phyloP scores from a whole-genome alignment of 2,888 invertebrate species.

The Prionchulus punctatus region DNA sequence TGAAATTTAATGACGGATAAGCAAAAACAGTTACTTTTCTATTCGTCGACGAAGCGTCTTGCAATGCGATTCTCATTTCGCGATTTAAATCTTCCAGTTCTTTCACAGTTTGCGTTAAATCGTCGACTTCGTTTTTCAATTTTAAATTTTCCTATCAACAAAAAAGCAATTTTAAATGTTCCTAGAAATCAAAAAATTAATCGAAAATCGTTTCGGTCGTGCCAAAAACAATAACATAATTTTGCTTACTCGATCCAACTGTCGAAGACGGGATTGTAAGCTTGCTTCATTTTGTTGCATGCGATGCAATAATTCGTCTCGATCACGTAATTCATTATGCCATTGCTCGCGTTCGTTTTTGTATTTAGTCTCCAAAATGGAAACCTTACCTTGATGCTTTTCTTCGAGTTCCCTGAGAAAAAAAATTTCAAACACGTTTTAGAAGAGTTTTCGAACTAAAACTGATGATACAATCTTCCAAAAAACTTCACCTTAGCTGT shows the following conservation, averaged over 20 bases:
- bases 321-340: neutral
- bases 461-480: neutral
- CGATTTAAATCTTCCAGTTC: neutral
- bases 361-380: neutral
- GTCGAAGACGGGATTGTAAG: neutral
- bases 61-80: neutral
- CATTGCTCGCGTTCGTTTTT: slow-evolving; percentile 10
- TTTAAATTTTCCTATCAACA: neutral
- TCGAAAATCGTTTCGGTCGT: no score
- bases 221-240: no score
- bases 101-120: neutral
- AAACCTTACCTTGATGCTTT: neutral
- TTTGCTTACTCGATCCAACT: neutral
- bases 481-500: neutral
- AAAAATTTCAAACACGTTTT: neutral
- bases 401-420: neutral
- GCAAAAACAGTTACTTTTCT: neutral
- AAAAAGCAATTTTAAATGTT: no score
- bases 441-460: no score
- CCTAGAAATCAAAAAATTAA: no score
- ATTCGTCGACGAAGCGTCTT: neutral
- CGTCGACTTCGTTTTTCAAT: slow-evolving; percentile 1
- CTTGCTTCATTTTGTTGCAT: neutral
- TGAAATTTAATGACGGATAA: no score
- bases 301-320: neutral